Base-by-base conservation (phyloP, 2,888 invertebrate genomes). In the Pseudococcus viburni region DNA sequence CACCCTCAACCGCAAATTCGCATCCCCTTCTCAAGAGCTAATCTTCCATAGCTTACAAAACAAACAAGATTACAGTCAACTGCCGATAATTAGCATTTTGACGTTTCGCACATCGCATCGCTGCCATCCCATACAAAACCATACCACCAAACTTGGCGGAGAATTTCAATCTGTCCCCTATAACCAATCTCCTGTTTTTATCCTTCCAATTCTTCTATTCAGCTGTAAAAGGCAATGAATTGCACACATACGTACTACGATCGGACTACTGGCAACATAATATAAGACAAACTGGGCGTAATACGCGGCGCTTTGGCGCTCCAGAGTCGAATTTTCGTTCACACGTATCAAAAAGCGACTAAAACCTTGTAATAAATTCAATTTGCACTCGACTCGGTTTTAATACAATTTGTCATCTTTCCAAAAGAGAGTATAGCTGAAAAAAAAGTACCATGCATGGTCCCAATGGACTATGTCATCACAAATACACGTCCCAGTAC, bases 381-480 rank as follows among this genome's bases (percentile, higher is more conserved):
- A 73, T 73, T 73, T 73, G 64, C 12, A 39, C 15, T 12, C 33
- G 7, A 73, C 33, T 73, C 33, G 5, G 1, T 33, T 33, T 73
- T 73, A 73, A 73, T 73, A 73, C 17, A 73, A 73, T 73, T 73
- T 73, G 73, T 73, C 73, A 73, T 73, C 73, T 73, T 73, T 73
- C 33, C 73, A 39, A 33, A 9, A n/a, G n/a, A 59, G 1, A 59
- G 4, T n/a, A n/a, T 1, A 19, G 15, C 5, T n/a, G 15, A 6
- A 73, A 33, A 73, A 33, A 73, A 73, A 33, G 2, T 17, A 26
- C 73, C 42, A 9, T 33, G 15, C 7, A 22, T 22, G 8, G 73
- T 73, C 73, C 73, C 73, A 33, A 8, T 73, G 73, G 73, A 73
- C 73, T 1, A 73, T 17, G 33, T 73, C 68, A n/a, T 33, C 22